Base-by-base conservation (phyloP, 2,797 vertebrate genomes). In the Poecilia velifera region DNA sequence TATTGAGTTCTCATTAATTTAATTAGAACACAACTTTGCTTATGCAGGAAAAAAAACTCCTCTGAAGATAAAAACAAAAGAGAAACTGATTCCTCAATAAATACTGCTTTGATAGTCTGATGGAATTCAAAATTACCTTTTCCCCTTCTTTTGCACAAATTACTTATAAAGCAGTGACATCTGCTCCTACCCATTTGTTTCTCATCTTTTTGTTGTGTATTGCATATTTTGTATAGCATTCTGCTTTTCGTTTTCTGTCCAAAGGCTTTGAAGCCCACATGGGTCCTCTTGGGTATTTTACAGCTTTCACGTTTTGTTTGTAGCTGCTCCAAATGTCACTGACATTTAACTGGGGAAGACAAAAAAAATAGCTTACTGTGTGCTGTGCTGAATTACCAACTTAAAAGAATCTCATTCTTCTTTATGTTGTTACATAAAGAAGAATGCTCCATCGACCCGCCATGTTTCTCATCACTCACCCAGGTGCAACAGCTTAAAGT, bases 281-380 rank as follows among this genome's bases (percentile, higher is more conserved):
- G 31, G 20, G 20, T 53, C 49, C 49, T 41, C 22, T 57, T 74
- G 36, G 36, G 3, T 57, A 16, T 57, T 74, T 74, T 57, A n/a
- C 36, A 41, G 49, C 13, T 55, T 74, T 75, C 39, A 43, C 8
- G 28, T 31, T 75, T 59, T 59, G 36, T n/a, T 73, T 73, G 43
- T 73, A 53, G 18, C 12, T n/a, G 18, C 22, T 74, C 36, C 49
- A 53, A 39, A 55, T 39, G 55, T 36, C 47, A 3, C 36, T 51
- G 28, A 51, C 45, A 36, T 49, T 34, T 34, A 51, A 73, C 72
- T 25, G 49, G 12, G 25, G 53, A 55, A 36, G 36, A 41, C 49
- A 55, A 74, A 74, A 22, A 8, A 59, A 59, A 73, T 51, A 5
- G 13, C 41, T 53, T 14, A 6, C 49, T 5, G 10, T 36, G 18